phyloP scores from a whole-genome alignment of 2,113 vertebrate species.

The Pycnonotus jocosus region DNA sequence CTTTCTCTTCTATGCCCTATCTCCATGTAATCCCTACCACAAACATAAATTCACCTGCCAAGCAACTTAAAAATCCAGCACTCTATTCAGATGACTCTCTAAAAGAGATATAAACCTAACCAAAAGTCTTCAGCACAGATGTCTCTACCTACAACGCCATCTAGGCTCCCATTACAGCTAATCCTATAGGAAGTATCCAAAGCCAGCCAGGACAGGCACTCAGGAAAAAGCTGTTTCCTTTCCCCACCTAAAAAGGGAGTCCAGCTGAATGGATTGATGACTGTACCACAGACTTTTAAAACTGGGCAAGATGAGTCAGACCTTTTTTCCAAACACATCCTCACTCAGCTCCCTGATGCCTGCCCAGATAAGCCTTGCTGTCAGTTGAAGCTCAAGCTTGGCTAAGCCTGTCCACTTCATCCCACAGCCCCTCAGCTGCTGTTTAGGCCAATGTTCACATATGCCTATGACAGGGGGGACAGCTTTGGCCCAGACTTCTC shows the following conservation, averaged over 20 bases:
- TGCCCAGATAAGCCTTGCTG: not conserved
- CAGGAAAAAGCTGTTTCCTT: not conserved
- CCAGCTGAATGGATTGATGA: not conserved
- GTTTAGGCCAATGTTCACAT: not conserved
- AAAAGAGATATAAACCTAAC: not conserved
- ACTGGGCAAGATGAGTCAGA: not conserved
- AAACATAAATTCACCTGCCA: not conserved
- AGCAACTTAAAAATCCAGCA: not conserved
- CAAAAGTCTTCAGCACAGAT: not conserved
- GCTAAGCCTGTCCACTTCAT: not conserved
- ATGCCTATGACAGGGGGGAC: not conserved
- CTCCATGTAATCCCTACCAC: not conserved
- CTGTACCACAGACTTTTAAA: accelerated
- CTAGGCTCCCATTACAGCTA: not conserved
- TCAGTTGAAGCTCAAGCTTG: not conserved
- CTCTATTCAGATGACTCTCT: not conserved
- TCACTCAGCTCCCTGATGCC: not conserved
- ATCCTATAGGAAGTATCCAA: not conserved
- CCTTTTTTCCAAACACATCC: not conserved
- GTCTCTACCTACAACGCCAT: not conserved
- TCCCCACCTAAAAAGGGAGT: not conserved
- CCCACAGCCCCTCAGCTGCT: not conserved
- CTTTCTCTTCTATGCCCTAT: not conserved
- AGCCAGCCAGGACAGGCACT: not conserved
- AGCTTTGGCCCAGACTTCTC: not conserved